Conservation (phyloP, 2,113 vertebrate species). For the Morone saxatilis region DNA sequence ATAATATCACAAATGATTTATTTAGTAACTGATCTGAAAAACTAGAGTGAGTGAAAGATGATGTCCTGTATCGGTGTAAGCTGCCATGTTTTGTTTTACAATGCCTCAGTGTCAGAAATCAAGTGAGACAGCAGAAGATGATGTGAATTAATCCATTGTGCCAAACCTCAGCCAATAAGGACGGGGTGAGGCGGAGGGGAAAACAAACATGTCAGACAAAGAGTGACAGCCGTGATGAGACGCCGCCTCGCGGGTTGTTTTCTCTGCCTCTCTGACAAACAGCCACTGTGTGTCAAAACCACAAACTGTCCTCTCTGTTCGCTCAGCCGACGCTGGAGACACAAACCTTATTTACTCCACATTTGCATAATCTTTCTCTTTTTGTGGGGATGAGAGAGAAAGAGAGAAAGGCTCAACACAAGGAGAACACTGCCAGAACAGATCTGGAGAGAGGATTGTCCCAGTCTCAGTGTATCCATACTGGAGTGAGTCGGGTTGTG, state of each 20-base stretch:
- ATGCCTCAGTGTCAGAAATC: not conserved
- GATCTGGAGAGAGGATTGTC: not conserved
- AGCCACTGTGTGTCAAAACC: conserved; percentile 14
- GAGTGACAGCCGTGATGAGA: conserved; percentile 1
- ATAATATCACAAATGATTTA: not conserved
- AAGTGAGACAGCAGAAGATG: conserved; percentile 17
- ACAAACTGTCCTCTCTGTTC: conserved; percentile 11
- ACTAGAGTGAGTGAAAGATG: not conserved
- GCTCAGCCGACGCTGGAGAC: not conserved
- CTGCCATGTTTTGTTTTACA: conserved; percentile 12
- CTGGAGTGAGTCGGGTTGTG: too few species aligned
- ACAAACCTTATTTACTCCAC: conserved; percentile 1
- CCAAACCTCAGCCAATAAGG: conserved; percentile 30
- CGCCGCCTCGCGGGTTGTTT: not conserved
- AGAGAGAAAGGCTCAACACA: not conserved
- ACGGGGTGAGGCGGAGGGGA: not conserved
- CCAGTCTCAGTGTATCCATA: too few species aligned
- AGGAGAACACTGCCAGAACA: not conserved
- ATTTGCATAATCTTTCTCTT: conserved; percentile 48
- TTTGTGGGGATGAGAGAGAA: not conserved
- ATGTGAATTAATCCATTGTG: conserved; percentile 23
- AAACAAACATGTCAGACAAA: not conserved
- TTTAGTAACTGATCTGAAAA: not conserved
- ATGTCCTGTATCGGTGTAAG: not conserved
- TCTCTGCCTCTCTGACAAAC: too few species aligned